Base-by-base conservation (phyloP, 2,797 vertebrate genomes). In the Scleropages formosus region DNA sequence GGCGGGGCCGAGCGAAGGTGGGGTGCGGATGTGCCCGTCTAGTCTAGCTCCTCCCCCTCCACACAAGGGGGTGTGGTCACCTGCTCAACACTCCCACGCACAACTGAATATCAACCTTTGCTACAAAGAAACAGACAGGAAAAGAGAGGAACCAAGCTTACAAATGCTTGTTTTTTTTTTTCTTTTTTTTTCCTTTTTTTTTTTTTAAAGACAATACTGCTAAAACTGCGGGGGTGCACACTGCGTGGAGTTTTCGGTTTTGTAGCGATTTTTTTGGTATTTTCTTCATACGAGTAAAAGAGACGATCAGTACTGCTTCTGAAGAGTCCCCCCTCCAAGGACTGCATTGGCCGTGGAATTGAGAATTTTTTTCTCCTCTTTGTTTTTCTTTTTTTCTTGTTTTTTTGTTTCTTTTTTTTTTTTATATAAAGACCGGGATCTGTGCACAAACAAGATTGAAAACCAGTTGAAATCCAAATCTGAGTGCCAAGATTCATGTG, bases 401-500 rank as follows among this genome's bases (percentile, higher is more conserved):
- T 69, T 51, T 73, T 16, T 44, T 74, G 77, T 68, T 74, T 60
- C 26, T 75, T 72, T 24, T 72, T 76, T 79, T 73, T 76, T 81
- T 75, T 68, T 53, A 72, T 72, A 56, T 67, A 53, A 61, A 83
- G 89, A 93, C 89, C 89, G 84, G 88, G 89, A 90, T 90, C 89
- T 93, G 90, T 91, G 88, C 89, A 91, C 91, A 91, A 86, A 84
- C 78, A 75, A 89, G 80, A 87, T 81, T 81, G 68, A 85, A 85
- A 84, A 86, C 84, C 76, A 82, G 86, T 85, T 78, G 84, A 92
- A 93, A 93, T 92, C 89, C 90, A 93, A 92, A 94, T 94, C 90
- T 90, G 92, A 95, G 95, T 97, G 96, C 96, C 95, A 97, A 95
- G 94, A 91, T 95, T 91, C 93, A 92, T 78, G 85, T 89, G 85